Percentiles rank a stretch among this genome's conserved stretches.
These are phyloP conservation scores for Agrotis segetum DNA, from an alignment of 2,888 invertebrate genomes.

Conservation along the genomic window DNA sequence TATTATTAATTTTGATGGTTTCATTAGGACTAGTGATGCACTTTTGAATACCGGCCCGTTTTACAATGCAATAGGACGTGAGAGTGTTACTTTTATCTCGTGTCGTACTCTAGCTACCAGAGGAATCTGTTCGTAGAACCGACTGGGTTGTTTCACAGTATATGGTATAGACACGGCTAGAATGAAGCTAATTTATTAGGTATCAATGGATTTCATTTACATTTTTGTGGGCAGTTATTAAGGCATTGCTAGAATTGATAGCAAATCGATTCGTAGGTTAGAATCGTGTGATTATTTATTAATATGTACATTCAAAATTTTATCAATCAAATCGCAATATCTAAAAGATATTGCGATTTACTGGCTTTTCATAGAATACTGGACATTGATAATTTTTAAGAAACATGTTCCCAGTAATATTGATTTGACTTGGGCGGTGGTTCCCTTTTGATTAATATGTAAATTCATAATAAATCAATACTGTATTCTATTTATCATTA, in stretches of 20 bases:
- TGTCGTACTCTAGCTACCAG: not conserved
- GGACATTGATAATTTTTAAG: too few relatives aligned
- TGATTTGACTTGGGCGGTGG: too few relatives aligned
- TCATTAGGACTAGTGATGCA: not conserved
- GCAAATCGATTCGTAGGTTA: not conserved
- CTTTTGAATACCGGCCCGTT: too few relatives aligned
- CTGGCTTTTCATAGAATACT: too few relatives aligned
- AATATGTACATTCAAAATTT: too few relatives aligned
- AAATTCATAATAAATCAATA: too few relatives aligned
- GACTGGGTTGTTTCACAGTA: constrained; percentile 46
- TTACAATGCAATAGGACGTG: too few relatives aligned
- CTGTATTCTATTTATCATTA: too few relatives aligned
- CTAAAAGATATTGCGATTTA: too few relatives aligned
- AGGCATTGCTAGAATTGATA: not conserved
- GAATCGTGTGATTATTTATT: not conserved
- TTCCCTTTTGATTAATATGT: too few relatives aligned
- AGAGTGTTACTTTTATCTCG: not conserved
- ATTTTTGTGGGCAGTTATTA: constrained; percentile 28
- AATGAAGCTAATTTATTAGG: constrained; percentile 48
- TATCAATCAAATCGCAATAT: too few relatives aligned
- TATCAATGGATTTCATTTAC: constrained; percentile 31
- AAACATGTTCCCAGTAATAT: too few relatives aligned
- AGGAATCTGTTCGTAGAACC: constrained; percentile 60
- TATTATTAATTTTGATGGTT: not conserved
- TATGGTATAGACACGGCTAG: constrained; percentile 24